Evolutionary conservation across 2,888 invertebrate genomes (phyloP).

Genomic region (Exocentrus adspersus): DNA sequence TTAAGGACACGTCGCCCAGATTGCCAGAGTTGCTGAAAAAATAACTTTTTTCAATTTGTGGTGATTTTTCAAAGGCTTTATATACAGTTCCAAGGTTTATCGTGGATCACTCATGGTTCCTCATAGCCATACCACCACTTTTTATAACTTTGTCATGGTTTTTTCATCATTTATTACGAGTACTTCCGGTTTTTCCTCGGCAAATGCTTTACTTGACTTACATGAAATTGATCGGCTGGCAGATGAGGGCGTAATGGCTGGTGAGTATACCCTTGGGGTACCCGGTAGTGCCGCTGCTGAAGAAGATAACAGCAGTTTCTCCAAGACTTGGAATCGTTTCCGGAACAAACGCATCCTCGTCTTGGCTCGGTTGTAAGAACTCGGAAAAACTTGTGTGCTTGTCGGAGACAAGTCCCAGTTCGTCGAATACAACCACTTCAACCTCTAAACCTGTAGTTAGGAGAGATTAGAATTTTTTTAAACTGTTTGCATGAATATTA

Average conservation of each 20-base stretch:
- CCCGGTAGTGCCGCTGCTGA: constrained; percentile 59
- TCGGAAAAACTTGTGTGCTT: constrained; percentile 42
- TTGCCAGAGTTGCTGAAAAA: constrained; percentile 39
- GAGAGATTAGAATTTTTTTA: background rate
- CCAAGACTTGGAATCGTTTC: constrained; percentile 27
- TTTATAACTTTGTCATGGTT: too few relatives aligned
- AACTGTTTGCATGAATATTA: too few relatives aligned
- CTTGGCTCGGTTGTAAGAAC: constrained; percentile 46
- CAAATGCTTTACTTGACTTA: too few relatives aligned
- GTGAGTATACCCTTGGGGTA: constrained; percentile 58
- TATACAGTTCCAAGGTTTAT: too few relatives aligned
- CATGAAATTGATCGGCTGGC: constrained; percentile 39
- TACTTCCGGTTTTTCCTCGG: too few relatives aligned
- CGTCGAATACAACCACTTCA: constrained; percentile 53
- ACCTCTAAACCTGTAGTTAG: constrained; percentile 31
- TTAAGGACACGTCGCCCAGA: constrained; percentile 34
- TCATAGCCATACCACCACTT: too few relatives aligned
- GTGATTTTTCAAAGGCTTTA: too few relatives aligned
- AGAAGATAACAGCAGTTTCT: constrained; percentile 51
- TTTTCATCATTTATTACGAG: too few relatives aligned
- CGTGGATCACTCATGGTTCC: too few relatives aligned
- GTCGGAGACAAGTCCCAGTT: constrained; percentile 27
- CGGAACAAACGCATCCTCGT: constrained; percentile 50
- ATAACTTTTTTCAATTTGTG: too few relatives aligned
- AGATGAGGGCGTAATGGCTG: constrained; percentile 45